phyloP scores from a whole-genome alignment of 1,140 invertebrate genomes.

The Oreohelix idahoensis region DNA sequence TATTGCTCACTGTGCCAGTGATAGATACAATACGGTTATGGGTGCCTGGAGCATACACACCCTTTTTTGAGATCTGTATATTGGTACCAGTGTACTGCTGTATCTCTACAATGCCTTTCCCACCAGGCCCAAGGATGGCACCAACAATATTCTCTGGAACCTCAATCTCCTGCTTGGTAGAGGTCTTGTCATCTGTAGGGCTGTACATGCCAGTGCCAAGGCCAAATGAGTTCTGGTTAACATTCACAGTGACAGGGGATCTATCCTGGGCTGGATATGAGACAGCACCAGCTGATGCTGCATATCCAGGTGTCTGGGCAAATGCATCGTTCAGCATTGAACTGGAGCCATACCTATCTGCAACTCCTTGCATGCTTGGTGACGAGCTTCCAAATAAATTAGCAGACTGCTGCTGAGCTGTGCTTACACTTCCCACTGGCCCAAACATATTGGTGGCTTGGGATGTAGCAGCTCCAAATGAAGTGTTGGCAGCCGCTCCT shows the following conservation, averaged over 20 bases:
- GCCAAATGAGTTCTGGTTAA: constrained; percentile 85
- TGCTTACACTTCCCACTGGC: constrained; percentile 68
- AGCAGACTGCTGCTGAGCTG: constrained; percentile 65
- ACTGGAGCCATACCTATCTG: constrained; percentile 66
- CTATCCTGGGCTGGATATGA: constrained; percentile 55
- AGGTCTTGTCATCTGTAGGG: constrained; percentile 67
- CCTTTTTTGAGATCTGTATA: constrained; percentile 99
- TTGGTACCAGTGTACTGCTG: constrained; percentile 96
- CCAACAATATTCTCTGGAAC: constrained; percentile 94
- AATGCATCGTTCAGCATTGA: constrained; percentile 67
- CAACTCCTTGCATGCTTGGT: constrained; percentile 59
- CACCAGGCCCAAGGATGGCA: constrained; percentile 95
- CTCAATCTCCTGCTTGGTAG: constrained; percentile 89
- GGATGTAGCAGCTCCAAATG: constrained; percentile 45
- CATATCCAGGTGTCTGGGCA: constrained; percentile 55
- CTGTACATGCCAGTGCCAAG: constrained; percentile 79
- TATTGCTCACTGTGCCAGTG: constrained; percentile 88
- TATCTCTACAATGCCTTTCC: constrained; percentile 95
- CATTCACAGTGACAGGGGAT: constrained; percentile 66
- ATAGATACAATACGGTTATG: constrained; percentile 97
- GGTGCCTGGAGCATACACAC: constrained; percentile 95
- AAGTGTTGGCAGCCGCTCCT: constrained; percentile 30
- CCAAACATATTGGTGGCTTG: constrained; percentile 66
- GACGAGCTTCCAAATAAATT: constrained; percentile 69
- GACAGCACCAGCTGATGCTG: constrained; percentile 56